Evolutionary conservation across 2,113 vertebrate genomes (phyloP).

Genomic region (Protobothrops mucrosquamatus): DNA sequence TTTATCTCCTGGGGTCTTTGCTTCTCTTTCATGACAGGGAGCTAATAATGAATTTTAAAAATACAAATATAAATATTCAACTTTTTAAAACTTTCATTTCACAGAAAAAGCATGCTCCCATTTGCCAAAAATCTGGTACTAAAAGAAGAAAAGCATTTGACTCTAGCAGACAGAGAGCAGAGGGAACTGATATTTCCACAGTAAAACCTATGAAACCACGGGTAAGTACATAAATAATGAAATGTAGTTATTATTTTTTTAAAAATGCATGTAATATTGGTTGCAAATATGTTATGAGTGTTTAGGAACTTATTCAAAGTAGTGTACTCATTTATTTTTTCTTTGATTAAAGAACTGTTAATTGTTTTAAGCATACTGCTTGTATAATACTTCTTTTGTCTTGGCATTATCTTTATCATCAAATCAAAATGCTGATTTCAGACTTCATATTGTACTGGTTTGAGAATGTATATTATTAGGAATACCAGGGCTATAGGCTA

Average conservation of each 20-base stretch:
- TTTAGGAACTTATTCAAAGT: neutral
- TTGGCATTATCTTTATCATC: neutral
- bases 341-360: neutral
- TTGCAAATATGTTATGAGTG: neutral
- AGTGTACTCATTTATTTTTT: neutral
- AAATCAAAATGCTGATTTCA: neutral
- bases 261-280: neutral
- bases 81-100: slow-evolving; percentile 18
- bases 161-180: slow-evolving; percentile 94
- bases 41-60: neutral
- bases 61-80: neutral
- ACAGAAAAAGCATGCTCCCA: slow-evolving; percentile 88
- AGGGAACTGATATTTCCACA: slow-evolving; percentile 91
- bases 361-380: neutral
- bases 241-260: neutral
- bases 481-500: neutral
- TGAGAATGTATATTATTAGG: neutral
- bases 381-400: neutral
- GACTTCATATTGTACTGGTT: neutral
- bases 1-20: neutral
- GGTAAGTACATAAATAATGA: slow-evolving; percentile 66
- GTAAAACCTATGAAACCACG: slow-evolving; percentile 92
- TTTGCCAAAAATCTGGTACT: slow-evolving; percentile 87
- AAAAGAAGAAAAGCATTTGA: slow-evolving; percentile 92
- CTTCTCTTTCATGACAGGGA: accelerated